A percentile compares a stretch with the other conserved stretches of the same genome.
Conservation (phyloP, 2,888 invertebrate species). For the Nymphalis urticae region DNA sequence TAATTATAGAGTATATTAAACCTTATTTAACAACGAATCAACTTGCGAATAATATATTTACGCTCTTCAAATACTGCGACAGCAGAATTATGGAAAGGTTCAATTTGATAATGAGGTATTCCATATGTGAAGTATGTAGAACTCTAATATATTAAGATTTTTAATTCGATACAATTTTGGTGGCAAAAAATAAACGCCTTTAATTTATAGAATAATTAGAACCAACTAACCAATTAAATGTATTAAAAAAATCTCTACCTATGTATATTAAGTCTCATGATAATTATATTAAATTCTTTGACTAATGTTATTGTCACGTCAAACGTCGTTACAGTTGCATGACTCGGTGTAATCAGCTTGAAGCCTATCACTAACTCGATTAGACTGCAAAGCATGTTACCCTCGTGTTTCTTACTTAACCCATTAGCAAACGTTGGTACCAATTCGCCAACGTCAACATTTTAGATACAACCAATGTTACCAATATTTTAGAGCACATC, state of each 20-base stretch:
- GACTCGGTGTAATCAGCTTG: slow-evolving; percentile 23
- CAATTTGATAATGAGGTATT: no score
- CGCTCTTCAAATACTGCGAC: no score
- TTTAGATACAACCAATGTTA: neutral
- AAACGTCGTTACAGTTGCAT: slow-evolving; percentile 9
- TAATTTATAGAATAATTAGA: no score
- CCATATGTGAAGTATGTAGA: no score
- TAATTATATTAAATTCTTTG: slow-evolving; percentile 1
- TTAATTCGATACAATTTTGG: no score
- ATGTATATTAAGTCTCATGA: neutral
- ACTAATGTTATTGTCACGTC: slow-evolving; percentile 6
- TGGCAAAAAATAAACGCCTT: no score
- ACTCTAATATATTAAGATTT: no score
- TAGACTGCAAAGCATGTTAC: slow-evolving; percentile 10
- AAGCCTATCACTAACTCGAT: slow-evolving; percentile 25
- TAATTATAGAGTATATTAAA: no score
- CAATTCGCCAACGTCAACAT: neutral
- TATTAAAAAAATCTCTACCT: neutral
- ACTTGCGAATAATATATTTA: no score
- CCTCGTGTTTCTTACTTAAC: neutral
- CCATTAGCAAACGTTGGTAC: neutral
- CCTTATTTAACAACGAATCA: no score
- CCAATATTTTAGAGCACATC: neutral
- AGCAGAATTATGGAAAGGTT: no score
- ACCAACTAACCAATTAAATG: no score